phyloP scores from a whole-genome alignment of 2,888 invertebrate genomes.

The Cantharis rufa region DNA sequence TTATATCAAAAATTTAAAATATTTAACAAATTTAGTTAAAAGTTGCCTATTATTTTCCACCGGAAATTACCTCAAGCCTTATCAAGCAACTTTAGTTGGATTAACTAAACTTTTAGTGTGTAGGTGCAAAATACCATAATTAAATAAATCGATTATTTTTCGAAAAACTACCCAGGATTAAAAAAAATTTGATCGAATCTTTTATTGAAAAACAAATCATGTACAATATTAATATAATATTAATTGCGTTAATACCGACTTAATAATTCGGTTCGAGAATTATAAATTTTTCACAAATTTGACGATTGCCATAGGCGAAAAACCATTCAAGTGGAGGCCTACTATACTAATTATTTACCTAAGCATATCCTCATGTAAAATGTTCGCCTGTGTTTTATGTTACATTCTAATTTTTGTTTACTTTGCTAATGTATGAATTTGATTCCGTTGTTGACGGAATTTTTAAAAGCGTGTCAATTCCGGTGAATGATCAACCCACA shows the following conservation, averaged over 20 bases:
- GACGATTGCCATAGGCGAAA: neutral
- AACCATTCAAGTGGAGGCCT: neutral
- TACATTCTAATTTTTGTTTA: neutral
- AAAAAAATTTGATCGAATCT: too few relatives aligned
- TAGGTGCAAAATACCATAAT: too few relatives aligned
- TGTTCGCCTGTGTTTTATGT: neutral
- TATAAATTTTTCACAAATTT: neutral
- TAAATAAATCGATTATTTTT: too few relatives aligned
- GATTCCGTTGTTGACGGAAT: neutral
- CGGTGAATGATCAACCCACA: neutral
- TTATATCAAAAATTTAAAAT: neutral
- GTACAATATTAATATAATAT: too few relatives aligned
- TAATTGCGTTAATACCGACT: neutral
- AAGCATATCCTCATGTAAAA: neutral
- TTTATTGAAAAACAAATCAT: too few relatives aligned
- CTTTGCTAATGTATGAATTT: neutral
- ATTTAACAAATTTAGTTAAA: neutral
- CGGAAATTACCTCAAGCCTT: neutral
- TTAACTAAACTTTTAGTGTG: too few relatives aligned
- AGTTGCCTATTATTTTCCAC: neutral
- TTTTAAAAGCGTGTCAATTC: neutral
- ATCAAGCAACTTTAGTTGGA: too few relatives aligned
- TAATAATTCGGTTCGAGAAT: neutral
- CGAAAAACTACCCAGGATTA: too few relatives aligned
- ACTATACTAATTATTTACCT: neutral